A percentile compares a stretch with the other conserved stretches of the same genome.
Evolutionary conservation across 2,888 invertebrate species (phyloP).

Genomic region (Synergus itoensis): DNA sequence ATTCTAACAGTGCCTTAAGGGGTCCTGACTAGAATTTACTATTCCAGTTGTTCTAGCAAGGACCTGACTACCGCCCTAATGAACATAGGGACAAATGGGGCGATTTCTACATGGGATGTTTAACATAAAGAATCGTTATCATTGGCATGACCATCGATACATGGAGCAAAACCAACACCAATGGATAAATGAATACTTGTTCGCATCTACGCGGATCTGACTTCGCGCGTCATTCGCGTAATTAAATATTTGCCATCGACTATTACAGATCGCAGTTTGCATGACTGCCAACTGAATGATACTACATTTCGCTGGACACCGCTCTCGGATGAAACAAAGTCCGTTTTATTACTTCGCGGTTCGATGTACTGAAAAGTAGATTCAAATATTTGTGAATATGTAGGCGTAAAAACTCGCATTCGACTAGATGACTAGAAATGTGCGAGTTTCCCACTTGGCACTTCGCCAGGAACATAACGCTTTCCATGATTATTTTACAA

Average conservation of each 20-base stretch:
- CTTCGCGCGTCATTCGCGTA: conserved; percentile 55
- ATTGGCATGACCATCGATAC: conserved; percentile 47
- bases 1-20: no score
- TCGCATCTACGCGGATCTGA: conserved; percentile 52
- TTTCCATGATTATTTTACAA: not conserved
- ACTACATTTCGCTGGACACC: conserved; percentile 9
- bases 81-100: no score
- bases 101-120: no score
- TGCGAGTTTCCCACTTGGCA: not conserved
- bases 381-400: not conserved
- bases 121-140: no score
- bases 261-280: conserved; percentile 17
- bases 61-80: no score
- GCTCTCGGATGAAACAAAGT: not conserved
- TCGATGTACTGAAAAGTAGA: not conserved
- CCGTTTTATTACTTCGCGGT: conserved; percentile 6
- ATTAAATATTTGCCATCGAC: conserved; percentile 68
- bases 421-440: not conserved
- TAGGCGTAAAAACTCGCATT: not conserved
- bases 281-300: conserved; percentile 19
- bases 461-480: not conserved
- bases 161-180: conserved; percentile 48
- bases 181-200: conserved; percentile 58
- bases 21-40: no score
- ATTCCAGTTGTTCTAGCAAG: no score